phyloP scores from a whole-genome alignment of 2,888 invertebrate genomes.

The Tenodera sinensis region DNA sequence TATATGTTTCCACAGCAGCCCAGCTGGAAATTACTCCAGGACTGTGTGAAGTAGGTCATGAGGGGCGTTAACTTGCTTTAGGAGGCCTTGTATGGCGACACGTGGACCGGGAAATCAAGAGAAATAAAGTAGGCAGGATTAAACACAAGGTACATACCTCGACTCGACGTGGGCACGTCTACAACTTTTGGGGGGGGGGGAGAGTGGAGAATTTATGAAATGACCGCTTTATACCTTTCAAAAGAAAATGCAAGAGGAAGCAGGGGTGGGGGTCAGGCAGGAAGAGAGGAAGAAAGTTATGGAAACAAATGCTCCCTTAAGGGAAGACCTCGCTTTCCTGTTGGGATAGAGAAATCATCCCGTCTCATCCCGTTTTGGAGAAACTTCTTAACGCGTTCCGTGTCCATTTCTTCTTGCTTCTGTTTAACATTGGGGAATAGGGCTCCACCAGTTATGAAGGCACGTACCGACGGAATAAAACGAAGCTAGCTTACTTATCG shows the following conservation, averaged over 20 bases:
- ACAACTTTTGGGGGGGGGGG: neutral
- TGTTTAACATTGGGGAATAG: neutral
- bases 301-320: neutral
- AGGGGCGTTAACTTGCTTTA: too few relatives aligned
- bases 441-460: neutral
- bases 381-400: neutral
- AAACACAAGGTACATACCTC: neutral
- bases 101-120: neutral
- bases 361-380: neutral
- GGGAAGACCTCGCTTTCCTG: neutral
- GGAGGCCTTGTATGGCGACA: neutral
- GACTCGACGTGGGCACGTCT: neutral
- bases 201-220: neutral
- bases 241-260: neutral
- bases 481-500: too few relatives aligned
- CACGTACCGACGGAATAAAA: too few relatives aligned
- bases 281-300: neutral
- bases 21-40: neutral
- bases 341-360: neutral
- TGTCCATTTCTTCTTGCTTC: neutral
- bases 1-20: neutral
- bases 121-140: neutral
- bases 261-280: neutral
- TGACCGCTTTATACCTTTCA: neutral
- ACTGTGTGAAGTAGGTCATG: neutral